Evolutionary conservation across 2,797 vertebrate species (phyloP), one percentile per base, ranked within the genome.

Genomic region (Margarornis squamiger): DNA sequence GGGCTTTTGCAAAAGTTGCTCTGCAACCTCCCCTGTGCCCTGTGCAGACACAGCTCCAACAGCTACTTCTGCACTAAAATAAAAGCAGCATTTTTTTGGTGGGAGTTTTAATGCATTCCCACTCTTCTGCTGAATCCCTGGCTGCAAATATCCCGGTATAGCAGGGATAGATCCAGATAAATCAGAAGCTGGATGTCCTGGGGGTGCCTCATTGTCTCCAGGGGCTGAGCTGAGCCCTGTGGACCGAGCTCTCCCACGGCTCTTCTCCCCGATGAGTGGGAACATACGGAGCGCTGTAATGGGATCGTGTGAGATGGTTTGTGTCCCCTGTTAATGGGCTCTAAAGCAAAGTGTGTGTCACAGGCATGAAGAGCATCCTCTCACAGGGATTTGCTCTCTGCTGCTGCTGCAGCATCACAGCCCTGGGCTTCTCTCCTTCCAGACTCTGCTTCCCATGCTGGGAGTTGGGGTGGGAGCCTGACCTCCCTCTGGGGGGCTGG

Each of bases 21-120:
- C 4, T 59, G 11, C 2, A 1, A 14, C 20, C 13, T 38, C 38
- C 29, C 0, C 0, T 0, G 1, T 19, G 24, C 48, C 34, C 59
- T 0, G 1, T 30, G 65, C 62, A 46, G 62, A n/a, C 62, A 65
- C 41, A 0, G 2, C 36, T 79, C 58, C 72, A 68, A 13, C 8
- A 48, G 62, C 23, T 36, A 0, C 67, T 57, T 49, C 8, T 32
- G 4, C 4, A 2, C 21, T 23, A 7, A 76, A 70, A 66, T 27
- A n/a, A 67, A 93, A 65, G 1, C n/a, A 22, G 2, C 1, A 10
- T 27, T 58, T 48, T 8, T 3, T 19, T 17, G 11, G 3, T 39
- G 48, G 34, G 49, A 29, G 16, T 46, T 38, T 1, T 1, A 12
- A 29, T 15, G 11, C 2, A 1, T 46, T 61, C 19, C 51, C 6